phyloP scores from a whole-genome alignment of 2,888 invertebrate species.

The Lottia scabra region DNA sequence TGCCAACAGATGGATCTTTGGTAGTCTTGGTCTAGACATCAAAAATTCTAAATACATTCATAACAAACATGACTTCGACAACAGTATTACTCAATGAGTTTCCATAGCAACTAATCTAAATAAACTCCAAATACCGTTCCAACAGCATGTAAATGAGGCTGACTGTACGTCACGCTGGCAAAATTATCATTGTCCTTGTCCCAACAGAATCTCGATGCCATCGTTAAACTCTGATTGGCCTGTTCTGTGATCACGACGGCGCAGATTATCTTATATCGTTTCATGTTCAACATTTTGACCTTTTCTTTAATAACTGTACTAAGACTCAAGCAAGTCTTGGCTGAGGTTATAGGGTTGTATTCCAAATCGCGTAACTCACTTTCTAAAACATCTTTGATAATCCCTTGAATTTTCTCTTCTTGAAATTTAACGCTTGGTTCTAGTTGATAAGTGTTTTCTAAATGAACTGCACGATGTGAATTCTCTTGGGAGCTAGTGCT shows the following conservation, averaged over 20 bases:
- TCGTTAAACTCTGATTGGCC: conserved; percentile 46
- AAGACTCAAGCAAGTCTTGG: conserved; percentile 44
- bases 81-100: no score
- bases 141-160: conserved; percentile 46
- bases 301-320: conserved; percentile 56
- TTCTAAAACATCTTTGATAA: conserved; percentile 44
- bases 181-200: conserved; percentile 54
- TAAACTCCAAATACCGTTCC: conserved; percentile 59
- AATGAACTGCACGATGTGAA: conserved; percentile 35
- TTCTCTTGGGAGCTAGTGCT: conserved; percentile 40
- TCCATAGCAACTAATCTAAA: conserved; percentile 37
- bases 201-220: conserved; percentile 58
- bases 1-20: no score
- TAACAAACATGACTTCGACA: no score
- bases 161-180: conserved; percentile 42
- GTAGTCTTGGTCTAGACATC: no score
- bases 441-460: conserved; percentile 60
- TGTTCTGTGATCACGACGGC: conserved; percentile 52
- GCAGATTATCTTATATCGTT: conserved; percentile 53
- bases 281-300: conserved; percentile 47
- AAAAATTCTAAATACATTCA: no score
- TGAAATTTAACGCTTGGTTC: conserved; percentile 46
- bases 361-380: conserved; percentile 45
- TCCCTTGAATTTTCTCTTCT: conserved; percentile 36
- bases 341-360: conserved; percentile 45